Percentiles rank a stretch among this genome's conserved stretches.
Evolutionary conservation across 2,113 vertebrate genomes (phyloP).

Genomic region (Pogona vitticeps): DNA sequence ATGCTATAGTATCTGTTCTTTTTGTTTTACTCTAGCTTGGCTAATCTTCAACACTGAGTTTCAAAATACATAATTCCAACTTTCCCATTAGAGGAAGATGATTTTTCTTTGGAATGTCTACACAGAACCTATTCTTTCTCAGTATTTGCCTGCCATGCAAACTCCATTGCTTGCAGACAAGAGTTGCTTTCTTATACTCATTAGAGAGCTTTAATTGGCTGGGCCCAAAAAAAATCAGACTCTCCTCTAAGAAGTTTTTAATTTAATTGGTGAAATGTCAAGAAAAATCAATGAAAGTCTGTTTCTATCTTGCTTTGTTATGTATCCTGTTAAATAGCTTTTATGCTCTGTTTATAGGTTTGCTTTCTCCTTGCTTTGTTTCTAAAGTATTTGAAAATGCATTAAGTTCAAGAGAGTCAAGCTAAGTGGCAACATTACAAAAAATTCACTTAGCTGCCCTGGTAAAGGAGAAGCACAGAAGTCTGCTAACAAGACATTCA

Average conservation of each 20-base stretch:
- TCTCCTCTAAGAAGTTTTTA: conserved; percentile 77
- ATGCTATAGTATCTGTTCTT: not conserved
- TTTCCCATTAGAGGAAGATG: not conserved
- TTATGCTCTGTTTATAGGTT: conserved; percentile 81
- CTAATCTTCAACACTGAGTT: not conserved
- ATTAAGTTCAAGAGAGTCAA: conserved; percentile 61
- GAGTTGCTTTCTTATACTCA: conserved; percentile 70
- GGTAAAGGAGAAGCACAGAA: conserved; percentile 41
- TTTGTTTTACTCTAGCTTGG: not conserved
- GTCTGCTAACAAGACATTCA: conserved; percentile 55
- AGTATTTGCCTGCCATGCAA: conserved; percentile 49
- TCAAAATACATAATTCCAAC: not conserved
- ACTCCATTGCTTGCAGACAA: conserved; percentile 55
- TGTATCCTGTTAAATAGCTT: conserved; percentile 74
- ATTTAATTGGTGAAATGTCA: conserved; percentile 82
- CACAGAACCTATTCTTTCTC: conserved; percentile 32
- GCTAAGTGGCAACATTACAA: conserved; percentile 58
- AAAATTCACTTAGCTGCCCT: conserved; percentile 39
- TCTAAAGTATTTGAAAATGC: conserved; percentile 62
- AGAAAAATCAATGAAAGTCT: conserved; percentile 70
- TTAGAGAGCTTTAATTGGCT: conserved; percentile 72
- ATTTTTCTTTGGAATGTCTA: conserved; percentile 26
- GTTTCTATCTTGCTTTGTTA: conserved; percentile 75
- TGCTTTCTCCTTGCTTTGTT: conserved; percentile 55
- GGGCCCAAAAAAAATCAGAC: conserved; percentile 46